Conservation (phyloP, 2,113 vertebrate species). For the Craseonycteris thonglongyai region DNA sequence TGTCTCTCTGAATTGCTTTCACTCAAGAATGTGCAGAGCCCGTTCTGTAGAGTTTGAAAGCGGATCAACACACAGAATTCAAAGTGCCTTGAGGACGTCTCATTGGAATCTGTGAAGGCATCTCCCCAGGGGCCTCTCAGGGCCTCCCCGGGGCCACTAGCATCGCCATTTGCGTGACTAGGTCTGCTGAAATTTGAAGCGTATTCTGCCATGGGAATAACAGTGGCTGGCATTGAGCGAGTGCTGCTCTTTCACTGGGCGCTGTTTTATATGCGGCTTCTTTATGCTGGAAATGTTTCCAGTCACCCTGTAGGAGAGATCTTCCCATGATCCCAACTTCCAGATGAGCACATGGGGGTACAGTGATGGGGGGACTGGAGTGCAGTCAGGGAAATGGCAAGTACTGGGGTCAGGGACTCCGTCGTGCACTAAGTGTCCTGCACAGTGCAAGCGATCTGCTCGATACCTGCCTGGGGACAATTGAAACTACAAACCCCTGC, state of each 20-base stretch:
- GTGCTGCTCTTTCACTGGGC: background rate
- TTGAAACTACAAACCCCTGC: background rate
- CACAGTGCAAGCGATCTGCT: fast-evolving
- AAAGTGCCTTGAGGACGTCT: background rate
- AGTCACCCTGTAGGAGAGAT: background rate
- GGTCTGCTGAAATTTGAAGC: background rate
- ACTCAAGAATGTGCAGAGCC: background rate
- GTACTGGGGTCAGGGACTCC: fast-evolving
- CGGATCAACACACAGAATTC: background rate
- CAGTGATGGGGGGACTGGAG: fast-evolving
- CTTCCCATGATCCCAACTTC: background rate
- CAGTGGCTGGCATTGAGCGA: background rate
- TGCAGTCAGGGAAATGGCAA: background rate
- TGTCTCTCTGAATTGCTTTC: background rate
- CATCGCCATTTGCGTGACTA: background rate
- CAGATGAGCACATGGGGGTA: background rate
- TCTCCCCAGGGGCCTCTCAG: fast-evolving
- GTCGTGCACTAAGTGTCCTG: fast-evolving
- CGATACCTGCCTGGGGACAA: background rate
- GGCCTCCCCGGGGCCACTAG: too few relatives aligned
- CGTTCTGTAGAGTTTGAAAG: background rate
- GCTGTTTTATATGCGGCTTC: too few relatives aligned
- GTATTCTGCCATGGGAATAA: background rate
- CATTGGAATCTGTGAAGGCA: background rate
- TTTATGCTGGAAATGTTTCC: background rate